Conservation (phyloP, 2,113 vertebrate genomes). For the Xenopus tropicalis region DNA sequence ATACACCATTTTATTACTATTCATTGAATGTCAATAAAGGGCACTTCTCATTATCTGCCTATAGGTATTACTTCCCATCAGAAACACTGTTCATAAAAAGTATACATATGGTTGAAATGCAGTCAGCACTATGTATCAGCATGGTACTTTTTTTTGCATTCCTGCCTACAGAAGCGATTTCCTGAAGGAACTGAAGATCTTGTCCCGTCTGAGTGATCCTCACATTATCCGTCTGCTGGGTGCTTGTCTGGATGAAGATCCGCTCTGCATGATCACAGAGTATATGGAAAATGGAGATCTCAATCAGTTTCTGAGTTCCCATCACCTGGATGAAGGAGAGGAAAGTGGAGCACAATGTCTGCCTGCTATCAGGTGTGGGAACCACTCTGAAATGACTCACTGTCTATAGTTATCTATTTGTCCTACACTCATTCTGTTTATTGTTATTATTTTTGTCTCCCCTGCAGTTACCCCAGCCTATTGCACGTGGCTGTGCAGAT, state of each 20-base stretch:
- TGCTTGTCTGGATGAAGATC: slow-evolving; percentile 84
- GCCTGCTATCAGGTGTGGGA: slow-evolving; percentile 75
- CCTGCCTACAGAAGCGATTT: slow-evolving; percentile 76
- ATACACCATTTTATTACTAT: too few relatives aligned
- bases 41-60: too few relatives aligned
- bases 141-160: background rate
- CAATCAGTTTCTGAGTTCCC: slow-evolving; percentile 84
- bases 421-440: too few relatives aligned
- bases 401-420: too few relatives aligned
- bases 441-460: too few relatives aligned
- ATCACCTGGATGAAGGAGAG: slow-evolving; percentile 63
- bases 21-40: too few relatives aligned
- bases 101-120: too few relatives aligned
- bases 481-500: slow-evolving; percentile 87
- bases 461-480: slow-evolving; percentile 76
- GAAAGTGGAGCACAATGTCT: slow-evolving; percentile 64
- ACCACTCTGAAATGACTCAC: too few relatives aligned
- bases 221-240: slow-evolving; percentile 92
- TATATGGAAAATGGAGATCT: slow-evolving; percentile 94
- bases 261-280: slow-evolving; percentile 88
- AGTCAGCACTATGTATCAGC: too few relatives aligned
- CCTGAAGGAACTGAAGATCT: slow-evolving; percentile 89
- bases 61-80: too few relatives aligned
- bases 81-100: too few relatives aligned
- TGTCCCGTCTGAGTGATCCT: slow-evolving; percentile 85